phyloP scores from a whole-genome alignment of 1,140 invertebrate species.

The Eriosoma lanigerum region DNA sequence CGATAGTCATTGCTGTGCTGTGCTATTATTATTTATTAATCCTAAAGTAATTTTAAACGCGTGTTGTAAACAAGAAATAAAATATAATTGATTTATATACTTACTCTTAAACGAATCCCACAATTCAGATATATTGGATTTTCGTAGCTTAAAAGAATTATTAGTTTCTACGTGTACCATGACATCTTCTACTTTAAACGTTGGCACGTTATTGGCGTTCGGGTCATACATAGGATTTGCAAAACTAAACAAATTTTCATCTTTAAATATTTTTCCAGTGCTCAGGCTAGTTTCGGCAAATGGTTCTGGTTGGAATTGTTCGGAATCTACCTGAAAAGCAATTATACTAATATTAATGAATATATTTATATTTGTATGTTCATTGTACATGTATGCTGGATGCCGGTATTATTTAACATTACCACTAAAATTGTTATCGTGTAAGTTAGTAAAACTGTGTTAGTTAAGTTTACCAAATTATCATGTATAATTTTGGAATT shows the following conservation, averaged over 20 bases:
- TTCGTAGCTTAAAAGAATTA: constrained; percentile 54
- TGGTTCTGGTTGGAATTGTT: constrained; percentile 30
- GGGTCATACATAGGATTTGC: constrained; percentile 80
- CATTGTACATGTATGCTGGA: too few species aligned
- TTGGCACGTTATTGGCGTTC: constrained; percentile 61
- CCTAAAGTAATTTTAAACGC: too few species aligned
- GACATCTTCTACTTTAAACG: constrained; percentile 69
- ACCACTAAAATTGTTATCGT: too few species aligned
- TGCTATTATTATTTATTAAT: too few species aligned
- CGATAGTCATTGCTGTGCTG: too few species aligned
- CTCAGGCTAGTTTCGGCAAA: constrained; percentile 43
- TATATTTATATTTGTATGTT: too few species aligned
- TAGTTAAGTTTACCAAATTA: too few species aligned
- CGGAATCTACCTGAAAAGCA: neutral
- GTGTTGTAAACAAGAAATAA: too few species aligned
- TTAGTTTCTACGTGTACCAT: constrained; percentile 53
- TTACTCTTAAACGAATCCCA: constrained; percentile 69
- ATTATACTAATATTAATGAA: too few species aligned
- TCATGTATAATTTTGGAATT: too few species aligned
- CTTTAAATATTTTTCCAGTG: constrained; percentile 54
- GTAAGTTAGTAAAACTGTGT: too few species aligned
- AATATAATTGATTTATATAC: constrained; percentile 46
- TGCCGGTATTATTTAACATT: too few species aligned
- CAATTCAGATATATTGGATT: constrained; percentile 58
- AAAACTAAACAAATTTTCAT: constrained; percentile 63